Evolutionary conservation across 2,113 vertebrate species (phyloP), one percentile per base, ranked within the genome.

Genomic region (Clarias gariepinus): DNA sequence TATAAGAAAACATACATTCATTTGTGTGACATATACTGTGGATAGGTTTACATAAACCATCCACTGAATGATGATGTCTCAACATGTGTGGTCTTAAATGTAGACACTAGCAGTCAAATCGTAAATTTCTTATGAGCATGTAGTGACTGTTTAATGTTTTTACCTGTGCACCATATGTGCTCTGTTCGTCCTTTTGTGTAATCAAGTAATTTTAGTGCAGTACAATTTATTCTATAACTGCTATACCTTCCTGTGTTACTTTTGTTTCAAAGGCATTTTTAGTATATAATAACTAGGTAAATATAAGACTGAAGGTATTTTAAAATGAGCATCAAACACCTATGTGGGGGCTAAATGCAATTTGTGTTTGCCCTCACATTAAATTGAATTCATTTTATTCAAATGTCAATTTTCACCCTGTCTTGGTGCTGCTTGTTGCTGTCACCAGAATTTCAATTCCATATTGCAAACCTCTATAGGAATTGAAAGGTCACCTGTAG

Each of bases 401-500:
- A 76, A 52, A 76, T 76, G 11, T 13, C 11, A 19, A 25, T n/a
- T 52, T 41, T 76, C 23, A 52, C 23, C 73, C 23, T 52, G 73
- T 74, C 19, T 47, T 73, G 36, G 8, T 47, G 36, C 19, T 10
- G 19, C 71, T 58, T 33, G 28, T 58, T 58, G 53, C 8, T 23
- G 21, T 79, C 55, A 58, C 15, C 53, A 21, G 13, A 79, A 58
- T 21, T 57, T 58, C 28, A 58, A 58, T 30, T 78, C 52, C 15
- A 19, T 78, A 30, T 57, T 19, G 10, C 15, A 30, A 57, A 21
- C 76, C 10, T n/a, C 3, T 13, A 33, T 57, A 78, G 53, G 16
- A 79, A 30, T 58, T 79, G 9, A 79, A 79, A 79, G n/a, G 53
- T 79, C 53, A 11, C 28, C n/a, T 79, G 16, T 30, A 79, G 36